A percentile compares a stretch with the other conserved stretches of the same genome.
phyloP scores from a whole-genome alignment of 2,888 invertebrate genomes.

The Chelonus formosanus region DNA sequence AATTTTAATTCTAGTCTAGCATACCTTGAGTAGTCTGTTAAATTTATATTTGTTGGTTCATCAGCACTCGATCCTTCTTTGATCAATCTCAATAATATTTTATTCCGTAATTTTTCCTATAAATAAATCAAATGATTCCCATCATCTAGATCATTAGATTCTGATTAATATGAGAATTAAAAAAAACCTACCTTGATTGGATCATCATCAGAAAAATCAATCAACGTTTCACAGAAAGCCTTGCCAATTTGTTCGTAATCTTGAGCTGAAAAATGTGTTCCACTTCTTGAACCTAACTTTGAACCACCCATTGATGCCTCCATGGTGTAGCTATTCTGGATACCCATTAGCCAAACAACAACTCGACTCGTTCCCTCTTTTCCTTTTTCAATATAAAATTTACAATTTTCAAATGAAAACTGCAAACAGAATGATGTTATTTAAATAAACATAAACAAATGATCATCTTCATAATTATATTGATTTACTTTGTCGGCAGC shows the following conservation, averaged over 20 bases:
- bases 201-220: constrained; percentile 90
- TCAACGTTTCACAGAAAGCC: constrained; percentile 90
- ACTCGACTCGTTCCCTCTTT: constrained; percentile 96
- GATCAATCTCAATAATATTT: constrained; percentile 81
- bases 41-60: constrained; percentile 84
- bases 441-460: constrained; percentile 47
- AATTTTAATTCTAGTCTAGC: background rate
- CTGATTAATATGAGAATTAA: no score
- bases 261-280: constrained; percentile 83
- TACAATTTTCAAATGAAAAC: constrained; percentile 95
- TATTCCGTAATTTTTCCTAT: constrained; percentile 80
- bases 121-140: background rate
- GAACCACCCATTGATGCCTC: constrained; percentile 96
- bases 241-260: constrained; percentile 86
- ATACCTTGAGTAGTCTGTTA: constrained; percentile 90
- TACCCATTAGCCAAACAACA: constrained; percentile 95
- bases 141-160: no score
- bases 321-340: constrained; percentile 93
- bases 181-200: constrained; percentile 75
- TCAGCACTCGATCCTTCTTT: constrained; percentile 89
- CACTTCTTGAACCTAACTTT: constrained; percentile 79
- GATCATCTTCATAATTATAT: constrained; percentile 13
- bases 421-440: constrained; percentile 57
- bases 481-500: constrained; percentile 81
- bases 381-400: constrained; percentile 90